Evolutionary conservation across 2,888 invertebrate species (phyloP), one percentile per base, ranked within the genome.

Genomic region (Tenthredo mesomela): DNA sequence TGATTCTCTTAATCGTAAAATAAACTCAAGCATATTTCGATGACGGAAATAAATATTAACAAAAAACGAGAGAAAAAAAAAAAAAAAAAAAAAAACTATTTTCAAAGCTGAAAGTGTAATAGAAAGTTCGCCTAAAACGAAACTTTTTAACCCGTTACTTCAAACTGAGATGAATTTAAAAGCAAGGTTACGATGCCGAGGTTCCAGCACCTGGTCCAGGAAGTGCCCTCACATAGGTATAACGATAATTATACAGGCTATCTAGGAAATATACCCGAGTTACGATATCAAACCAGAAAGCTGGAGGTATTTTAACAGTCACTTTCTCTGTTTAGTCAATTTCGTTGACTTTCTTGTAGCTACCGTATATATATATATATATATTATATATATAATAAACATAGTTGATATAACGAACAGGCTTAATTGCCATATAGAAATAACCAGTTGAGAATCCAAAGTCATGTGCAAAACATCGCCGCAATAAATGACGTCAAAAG

Each of bases 101-200:
- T 54, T 50, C 29, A 77, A 6, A 54, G 47, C 7, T 29, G 40
- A 77, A 50, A 77, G 47, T 54, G 18, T 47, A 37, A 29, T 77
- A 77, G 77, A 77, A 77, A 77, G 77, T 77, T 77, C 21, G 7
- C 9, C 33, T 25, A 40, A 40, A 40, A 37, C 80, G 21, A 50
- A 61, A 58, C 21, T 37, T 21, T 61, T 12, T 58, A 61, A 58
- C 37, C 40, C 37, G 58, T 61, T 40, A 80, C 15, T 61, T 58
- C n/a, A n/a, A 61, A 40, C 58, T 25, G 6, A 37, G 61, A 58
- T 80, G n/a, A 58, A 58, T 80, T 25, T n/a, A 61, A 80, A 80
- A 61, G 80, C 61, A 80, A 80, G 80, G 80, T 80, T 61, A 61
- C 80, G 40, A 80, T 58, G 61, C 61, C 80, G 58, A 61, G 80